Percentiles rank a stretch among this genome's conserved stretches.
These are phyloP conservation scores for Calycopis cecrops DNA, from an alignment of 1,140 invertebrate genomes.

Conservation along the genomic window DNA sequence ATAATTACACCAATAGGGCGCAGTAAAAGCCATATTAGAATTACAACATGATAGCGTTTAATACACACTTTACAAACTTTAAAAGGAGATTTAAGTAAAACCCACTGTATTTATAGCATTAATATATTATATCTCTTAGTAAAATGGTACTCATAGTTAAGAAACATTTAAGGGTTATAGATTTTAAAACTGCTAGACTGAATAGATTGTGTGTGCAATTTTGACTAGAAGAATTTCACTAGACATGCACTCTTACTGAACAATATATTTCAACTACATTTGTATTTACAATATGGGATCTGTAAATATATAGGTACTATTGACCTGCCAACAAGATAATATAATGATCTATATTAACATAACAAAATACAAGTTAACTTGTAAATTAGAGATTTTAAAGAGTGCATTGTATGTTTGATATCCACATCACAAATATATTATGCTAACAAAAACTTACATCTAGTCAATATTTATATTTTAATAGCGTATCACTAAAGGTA, in stretches of 20 bases:
- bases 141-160: too few relatives aligned
- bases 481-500: not conserved
- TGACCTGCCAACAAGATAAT: not conserved
- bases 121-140: too few relatives aligned
- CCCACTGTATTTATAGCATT: not conserved
- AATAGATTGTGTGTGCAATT: conserved; percentile 1
- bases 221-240: conserved; percentile 5
- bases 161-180: too few relatives aligned
- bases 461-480: not conserved
- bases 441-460: conserved; percentile 1
- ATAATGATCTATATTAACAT: not conserved
- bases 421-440: not conserved
- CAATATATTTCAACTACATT: conserved; percentile 1
- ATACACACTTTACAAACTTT: conserved; percentile 7
- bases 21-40: not conserved
- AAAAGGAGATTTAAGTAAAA: conserved; percentile 4
- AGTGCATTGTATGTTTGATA: conserved; percentile 2
- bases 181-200: not conserved
- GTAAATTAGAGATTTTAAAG: not conserved
- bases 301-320: not conserved
- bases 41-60: conserved; percentile 1
- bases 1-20: not conserved
- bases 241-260: not conserved
- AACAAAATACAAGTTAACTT: not conserved
- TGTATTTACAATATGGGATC: conserved; percentile 4